A percentile compares a stretch with the other conserved stretches of the same genome.
phyloP scores from a whole-genome alignment of 2,113 vertebrate genomes.

The Rostratula benghalensis region DNA sequence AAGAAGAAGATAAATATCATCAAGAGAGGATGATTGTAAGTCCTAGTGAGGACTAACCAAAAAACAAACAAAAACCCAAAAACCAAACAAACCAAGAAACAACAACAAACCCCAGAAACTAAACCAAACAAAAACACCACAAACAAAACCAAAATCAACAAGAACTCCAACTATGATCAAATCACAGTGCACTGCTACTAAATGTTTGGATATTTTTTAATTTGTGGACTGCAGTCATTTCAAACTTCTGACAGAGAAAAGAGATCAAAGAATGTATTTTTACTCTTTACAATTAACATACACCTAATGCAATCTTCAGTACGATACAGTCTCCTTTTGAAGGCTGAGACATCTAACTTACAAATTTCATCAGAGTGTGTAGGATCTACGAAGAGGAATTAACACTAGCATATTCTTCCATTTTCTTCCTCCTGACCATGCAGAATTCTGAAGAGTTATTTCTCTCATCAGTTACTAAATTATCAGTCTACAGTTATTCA shows the following conservation, averaged over 20 bases:
- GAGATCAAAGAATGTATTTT: not conserved
- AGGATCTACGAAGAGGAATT: not conserved
- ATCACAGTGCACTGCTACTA: not conserved
- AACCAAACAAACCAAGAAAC: too few relatives aligned
- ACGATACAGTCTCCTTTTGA: constrained; percentile 16
- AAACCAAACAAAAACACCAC: too few relatives aligned
- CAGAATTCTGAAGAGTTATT: not conserved
- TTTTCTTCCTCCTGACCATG: not conserved
- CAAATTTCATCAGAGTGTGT: not conserved
- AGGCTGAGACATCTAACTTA: constrained; percentile 18
- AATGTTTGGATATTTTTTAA: not conserved
- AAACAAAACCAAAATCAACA: not conserved
- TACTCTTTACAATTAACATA: not conserved
- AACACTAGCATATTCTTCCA: not conserved
- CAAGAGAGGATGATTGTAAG: not conserved
- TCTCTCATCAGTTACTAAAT: not conserved
- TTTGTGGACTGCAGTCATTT: not conserved
- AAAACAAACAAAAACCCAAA: not conserved
- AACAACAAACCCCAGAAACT: not conserved
- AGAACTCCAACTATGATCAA: not conserved
- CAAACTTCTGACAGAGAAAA: not conserved
- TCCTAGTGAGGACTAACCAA: not conserved
- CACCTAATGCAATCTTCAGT: not conserved
- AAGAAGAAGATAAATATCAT: not conserved
- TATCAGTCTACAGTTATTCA: not conserved